Base-by-base conservation (phyloP, 2,888 invertebrate species). In the Cistogaster globosa region DNA sequence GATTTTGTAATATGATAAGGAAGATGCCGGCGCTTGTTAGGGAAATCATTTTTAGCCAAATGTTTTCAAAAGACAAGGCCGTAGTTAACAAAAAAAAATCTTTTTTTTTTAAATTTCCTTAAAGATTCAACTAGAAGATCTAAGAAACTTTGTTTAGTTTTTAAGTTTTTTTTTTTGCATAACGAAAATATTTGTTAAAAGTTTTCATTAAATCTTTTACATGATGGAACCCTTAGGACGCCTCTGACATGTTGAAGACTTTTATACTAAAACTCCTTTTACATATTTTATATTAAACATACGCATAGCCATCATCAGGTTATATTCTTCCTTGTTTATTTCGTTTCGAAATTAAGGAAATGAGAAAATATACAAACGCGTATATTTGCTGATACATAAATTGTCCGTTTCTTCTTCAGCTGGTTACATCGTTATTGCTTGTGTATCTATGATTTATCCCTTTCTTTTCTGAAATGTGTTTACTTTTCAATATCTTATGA, bases 301-400 rank as follows among this genome's bases (percentile, higher is more conserved):
- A 60, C 20, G 12, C 42, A 42, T 42, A 58, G 68, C 62, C 75
- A 81, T 68, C 75, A 81, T 75, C 62, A 75, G 75, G 81, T 75
- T 81, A 74, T 48, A 4, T 14, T 14, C 12, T 1, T 7, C 42
- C 18, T 20, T 18, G 20, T 48, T 48, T 57, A 32, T 32, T 42
- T 32, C 32, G 36, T 14, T 51, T 38, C 12, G 20, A 36, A 12
- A 42, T 42, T 38, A 51, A 26, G 26, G 20, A 18, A 57, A 57
- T 45, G 7, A 36, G 18, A 38, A 38, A 26, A 77, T 18, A 51
- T n/a, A 42, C 26, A 20, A 20, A 51, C 60, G 63, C 26, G 12
- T 45, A 26, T 20, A 18, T 53, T 42, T 12, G 4, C 42, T 12
- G 12, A 42, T 42, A 42, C 5, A 48, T 48, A 48, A 14, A 14